Evolutionary conservation across 2,113 vertebrate genomes (phyloP), one percentile per base, ranked within the genome.

Genomic region (Rhodinocichla rosea): DNA sequence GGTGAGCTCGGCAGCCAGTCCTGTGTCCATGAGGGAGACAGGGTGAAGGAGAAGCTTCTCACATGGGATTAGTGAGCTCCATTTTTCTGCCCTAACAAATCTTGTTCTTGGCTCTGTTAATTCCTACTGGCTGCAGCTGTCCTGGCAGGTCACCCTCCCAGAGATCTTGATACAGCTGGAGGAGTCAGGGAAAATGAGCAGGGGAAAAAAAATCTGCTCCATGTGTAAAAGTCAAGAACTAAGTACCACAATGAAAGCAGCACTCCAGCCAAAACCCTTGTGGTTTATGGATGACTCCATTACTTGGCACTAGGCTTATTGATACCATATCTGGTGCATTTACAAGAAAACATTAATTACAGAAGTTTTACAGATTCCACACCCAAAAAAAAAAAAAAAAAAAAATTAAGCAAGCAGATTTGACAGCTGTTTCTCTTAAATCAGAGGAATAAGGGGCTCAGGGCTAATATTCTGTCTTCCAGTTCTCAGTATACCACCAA

Each of bases 121-220:
- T 28, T 79, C 64, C 85, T 17, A 9, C 83, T 86, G 57, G 39
- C 83, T 94, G 83, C 96, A 95, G 76, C 89, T 95, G 95, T 96
- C 92, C 84, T 76, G 90, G 68, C 69, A 87, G 68, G 76, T 96
- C 83, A 92, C 27, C 33, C 37, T 73, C 27, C 40, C 3, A 2
- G 28, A 60, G 78, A 81, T 53, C 74, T 49, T 9, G 23, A 27
- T 75, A 28, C 4, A 5, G 26, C 52, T 50, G 68, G 60, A 81
- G 37, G 50, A 93, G 52, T 57, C 6, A 24, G 21, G 62, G 19
- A 18, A 92, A 91, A 83, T 4, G 8, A 83, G 12, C 32, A 39
- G 62, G 33, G 30, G 44, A 4, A 40, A 56, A 39, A 37, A 60
- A 47, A 37, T 47, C 81, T 62, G 37, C 9, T 65, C 62, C 0